Percentiles rank a stretch among this genome's conserved stretches.
phyloP scores from a whole-genome alignment of 30 jellyfish, hydroid and myxozoan genomes.

The Catostylus mosaicus region DNA sequence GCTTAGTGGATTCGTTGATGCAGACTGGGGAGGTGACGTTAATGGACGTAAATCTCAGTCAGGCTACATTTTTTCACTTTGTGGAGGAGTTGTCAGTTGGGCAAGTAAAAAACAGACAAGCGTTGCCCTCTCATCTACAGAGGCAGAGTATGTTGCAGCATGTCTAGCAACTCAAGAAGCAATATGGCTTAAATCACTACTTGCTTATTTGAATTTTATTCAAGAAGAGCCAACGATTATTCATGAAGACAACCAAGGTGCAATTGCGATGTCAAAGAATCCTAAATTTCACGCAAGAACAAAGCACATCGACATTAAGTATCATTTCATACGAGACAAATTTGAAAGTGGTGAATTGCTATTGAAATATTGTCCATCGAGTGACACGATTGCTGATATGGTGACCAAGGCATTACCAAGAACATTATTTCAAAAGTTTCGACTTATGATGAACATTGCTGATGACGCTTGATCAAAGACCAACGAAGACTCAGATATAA shows the following conservation, averaged over 20 bases:
- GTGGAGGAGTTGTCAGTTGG: constrained; percentile 22
- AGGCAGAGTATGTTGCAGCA: constrained; percentile 38
- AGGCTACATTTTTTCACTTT: constrained; percentile 5
- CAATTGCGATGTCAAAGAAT: too few species aligned
- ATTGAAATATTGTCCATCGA: not conserved
- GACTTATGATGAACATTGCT: too few species aligned
- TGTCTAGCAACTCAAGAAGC: too few species aligned
- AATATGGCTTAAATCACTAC: too few species aligned
- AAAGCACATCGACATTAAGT: not conserved
- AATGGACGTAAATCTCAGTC: constrained; percentile 41
- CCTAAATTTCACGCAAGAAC: too few species aligned
- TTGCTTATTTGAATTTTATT: too few species aligned
- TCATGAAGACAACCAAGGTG: too few species aligned
- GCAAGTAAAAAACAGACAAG: not conserved
- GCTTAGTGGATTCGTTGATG: constrained; percentile 30
- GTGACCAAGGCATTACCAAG: not conserved
- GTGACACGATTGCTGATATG: not conserved
- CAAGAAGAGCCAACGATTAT: too few species aligned
- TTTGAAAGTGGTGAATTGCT: not conserved
- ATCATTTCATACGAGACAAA: not conserved
- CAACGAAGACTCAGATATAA: too few species aligned
- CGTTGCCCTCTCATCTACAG: constrained; percentile 19
- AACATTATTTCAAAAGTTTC: not conserved
- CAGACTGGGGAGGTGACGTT: constrained; percentile 40
- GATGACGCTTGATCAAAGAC: too few species aligned